These are phyloP conservation scores for Scomber scombrus DNA, from an alignment of 2,113 vertebrate genomes.

Conservation along the genomic window DNA sequence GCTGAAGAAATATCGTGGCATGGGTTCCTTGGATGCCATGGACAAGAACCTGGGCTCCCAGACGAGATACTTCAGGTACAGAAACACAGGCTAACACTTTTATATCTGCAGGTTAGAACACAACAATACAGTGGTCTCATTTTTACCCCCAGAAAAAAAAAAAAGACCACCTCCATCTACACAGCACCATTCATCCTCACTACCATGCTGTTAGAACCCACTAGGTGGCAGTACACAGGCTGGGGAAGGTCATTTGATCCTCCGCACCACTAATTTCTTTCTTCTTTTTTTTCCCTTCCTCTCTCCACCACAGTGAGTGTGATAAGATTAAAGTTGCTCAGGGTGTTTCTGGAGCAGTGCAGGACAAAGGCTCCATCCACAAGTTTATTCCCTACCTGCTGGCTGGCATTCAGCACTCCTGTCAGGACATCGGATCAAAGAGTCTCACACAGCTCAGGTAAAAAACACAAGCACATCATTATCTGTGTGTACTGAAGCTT, in stretches of 20 bases:
- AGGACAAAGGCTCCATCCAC: slow-evolving; percentile 99
- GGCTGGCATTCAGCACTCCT: slow-evolving; percentile 96
- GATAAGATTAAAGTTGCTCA: slow-evolving; percentile 99
- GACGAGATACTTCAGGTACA: slow-evolving; percentile 97
- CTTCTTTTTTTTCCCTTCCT: too few species aligned
- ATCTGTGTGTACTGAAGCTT: background rate
- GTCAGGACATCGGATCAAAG: slow-evolving; percentile 97
- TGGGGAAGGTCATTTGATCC: background rate
- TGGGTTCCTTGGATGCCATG: slow-evolving; percentile 99
- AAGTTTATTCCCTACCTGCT: slow-evolving; percentile 98
- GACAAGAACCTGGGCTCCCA: slow-evolving; percentile 98
- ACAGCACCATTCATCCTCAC: background rate
- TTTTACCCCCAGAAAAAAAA: background rate
- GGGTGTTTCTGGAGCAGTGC: slow-evolving; percentile 95
- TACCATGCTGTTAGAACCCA: background rate
- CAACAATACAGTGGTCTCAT: background rate
- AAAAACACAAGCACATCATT: background rate
- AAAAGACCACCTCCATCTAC: too few species aligned
- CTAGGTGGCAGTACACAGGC: slow-evolving; percentile 2
- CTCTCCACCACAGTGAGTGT: slow-evolving; percentile 88
- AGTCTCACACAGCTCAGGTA: slow-evolving; percentile 97
- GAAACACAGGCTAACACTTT: background rate
- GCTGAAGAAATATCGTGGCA: slow-evolving; percentile 97
- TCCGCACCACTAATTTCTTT: background rate
- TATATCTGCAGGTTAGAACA: background rate